Conservation (phyloP, 2,797 vertebrate species). For the Phataginus tetradactyla region DNA sequence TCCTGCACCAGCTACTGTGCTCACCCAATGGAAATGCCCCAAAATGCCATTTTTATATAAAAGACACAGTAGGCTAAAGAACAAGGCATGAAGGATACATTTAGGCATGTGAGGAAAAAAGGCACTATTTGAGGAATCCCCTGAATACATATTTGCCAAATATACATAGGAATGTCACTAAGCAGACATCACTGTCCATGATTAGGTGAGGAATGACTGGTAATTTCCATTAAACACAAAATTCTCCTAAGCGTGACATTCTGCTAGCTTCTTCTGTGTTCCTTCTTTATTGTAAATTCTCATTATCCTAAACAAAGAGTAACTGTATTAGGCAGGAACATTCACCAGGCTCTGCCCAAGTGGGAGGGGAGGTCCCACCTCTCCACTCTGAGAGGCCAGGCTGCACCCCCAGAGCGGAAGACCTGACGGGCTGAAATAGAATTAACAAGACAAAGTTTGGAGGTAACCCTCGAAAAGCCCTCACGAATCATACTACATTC, state of each 20-base stretch:
- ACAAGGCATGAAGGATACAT: neutral
- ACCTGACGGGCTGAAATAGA: neutral
- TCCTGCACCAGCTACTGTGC: no score
- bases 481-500: neutral
- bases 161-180: neutral
- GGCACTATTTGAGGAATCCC: constrained; percentile 36
- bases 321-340: neutral
- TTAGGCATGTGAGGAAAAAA: neutral
- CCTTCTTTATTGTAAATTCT: constrained; percentile 41
- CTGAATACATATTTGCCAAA: constrained; percentile 59
- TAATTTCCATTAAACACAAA: constrained; percentile 55
- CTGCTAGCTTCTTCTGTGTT: constrained; percentile 16
- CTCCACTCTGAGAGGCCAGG: neutral
- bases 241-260: constrained; percentile 20
- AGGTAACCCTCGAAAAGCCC: neutral
- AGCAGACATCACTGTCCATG: neutral
- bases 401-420: neutral
- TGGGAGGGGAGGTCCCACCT: no score
- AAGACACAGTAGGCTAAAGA: neutral
- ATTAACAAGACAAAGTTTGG: neutral
- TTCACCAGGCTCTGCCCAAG: neutral
- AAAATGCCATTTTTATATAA: neutral
- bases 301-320: neutral
- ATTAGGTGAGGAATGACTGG: constrained; percentile 43
- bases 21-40: neutral